A percentile compares a stretch with the other conserved stretches of the same genome.
phyloP scores from a whole-genome alignment of 2,113 vertebrate genomes.

The Mesoclemmys tuberculata region DNA sequence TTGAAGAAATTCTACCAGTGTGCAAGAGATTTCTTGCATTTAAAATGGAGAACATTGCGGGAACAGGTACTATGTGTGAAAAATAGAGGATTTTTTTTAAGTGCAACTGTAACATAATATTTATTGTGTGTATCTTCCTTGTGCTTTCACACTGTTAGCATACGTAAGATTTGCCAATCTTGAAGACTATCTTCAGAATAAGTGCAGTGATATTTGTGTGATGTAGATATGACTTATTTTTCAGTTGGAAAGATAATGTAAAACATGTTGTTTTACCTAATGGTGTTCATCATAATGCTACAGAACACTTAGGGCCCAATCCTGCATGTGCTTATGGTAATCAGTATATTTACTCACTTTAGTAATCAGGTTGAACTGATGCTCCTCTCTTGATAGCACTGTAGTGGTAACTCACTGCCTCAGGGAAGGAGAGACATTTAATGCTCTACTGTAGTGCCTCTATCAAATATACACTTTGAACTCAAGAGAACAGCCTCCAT shows the following conservation, averaged over 20 bases:
- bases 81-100: background rate
- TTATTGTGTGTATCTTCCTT: background rate
- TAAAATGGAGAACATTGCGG: background rate
- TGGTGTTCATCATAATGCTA: background rate
- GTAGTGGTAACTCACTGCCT: too few species aligned
- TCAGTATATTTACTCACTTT: background rate
- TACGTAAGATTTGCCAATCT: background rate
- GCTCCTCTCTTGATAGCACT: too few species aligned
- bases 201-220: background rate
- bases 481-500: too few species aligned
- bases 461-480: too few species aligned
- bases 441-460: too few species aligned
- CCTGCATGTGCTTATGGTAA: too few species aligned
- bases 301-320: background rate
- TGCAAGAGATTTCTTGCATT: background rate
- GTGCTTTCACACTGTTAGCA: background rate
- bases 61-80: background rate
- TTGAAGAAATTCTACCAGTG: background rate
- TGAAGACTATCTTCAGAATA: background rate
- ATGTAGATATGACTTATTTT: background rate
- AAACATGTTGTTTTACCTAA: background rate
- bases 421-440: too few species aligned
- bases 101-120: background rate
- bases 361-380: background rate
- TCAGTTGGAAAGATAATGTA: background rate